Conservation (phyloP, 2,113 vertebrate genomes). For the Mesembrinibis cayennensis region DNA sequence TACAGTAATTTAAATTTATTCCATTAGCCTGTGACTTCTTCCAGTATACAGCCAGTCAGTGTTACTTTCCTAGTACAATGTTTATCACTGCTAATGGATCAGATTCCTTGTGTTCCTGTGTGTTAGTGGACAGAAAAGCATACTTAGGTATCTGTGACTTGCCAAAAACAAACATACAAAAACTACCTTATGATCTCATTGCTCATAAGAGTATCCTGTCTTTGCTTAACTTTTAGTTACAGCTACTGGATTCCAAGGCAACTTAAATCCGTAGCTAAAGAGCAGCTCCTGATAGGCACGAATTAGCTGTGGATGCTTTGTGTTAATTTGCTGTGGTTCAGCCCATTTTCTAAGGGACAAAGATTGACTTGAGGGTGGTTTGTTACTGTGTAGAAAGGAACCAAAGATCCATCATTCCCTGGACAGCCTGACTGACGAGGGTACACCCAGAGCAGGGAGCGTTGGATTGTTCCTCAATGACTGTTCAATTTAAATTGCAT, state of each 20-base stretch:
- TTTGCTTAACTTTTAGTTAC: not conserved
- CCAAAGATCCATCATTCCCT: not conserved
- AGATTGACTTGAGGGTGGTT: not conserved
- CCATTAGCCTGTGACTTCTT: not conserved
- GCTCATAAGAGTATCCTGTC: not conserved
- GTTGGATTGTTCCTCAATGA: not conserved
- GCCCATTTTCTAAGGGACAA: not conserved
- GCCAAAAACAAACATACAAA: not conserved
- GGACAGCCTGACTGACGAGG: not conserved
- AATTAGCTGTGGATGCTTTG: not conserved
- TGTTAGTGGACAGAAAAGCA: too few species aligned
- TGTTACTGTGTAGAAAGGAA: not conserved
- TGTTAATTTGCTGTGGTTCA: not conserved
- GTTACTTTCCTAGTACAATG: not conserved
- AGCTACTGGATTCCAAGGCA: not conserved
- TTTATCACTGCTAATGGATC: not conserved
- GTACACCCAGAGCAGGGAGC: not conserved
- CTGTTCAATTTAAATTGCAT: not conserved
- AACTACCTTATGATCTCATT: not conserved
- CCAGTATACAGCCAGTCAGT: not conserved
- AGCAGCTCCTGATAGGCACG: not conserved
- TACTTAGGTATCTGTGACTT: rapidly evolving
- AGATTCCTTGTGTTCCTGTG: not conserved
- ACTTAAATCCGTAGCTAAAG: not conserved
- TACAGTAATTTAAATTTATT: not conserved